Conservation (phyloP, 2,113 vertebrate genomes). For the Pterophyllum scalare region DNA sequence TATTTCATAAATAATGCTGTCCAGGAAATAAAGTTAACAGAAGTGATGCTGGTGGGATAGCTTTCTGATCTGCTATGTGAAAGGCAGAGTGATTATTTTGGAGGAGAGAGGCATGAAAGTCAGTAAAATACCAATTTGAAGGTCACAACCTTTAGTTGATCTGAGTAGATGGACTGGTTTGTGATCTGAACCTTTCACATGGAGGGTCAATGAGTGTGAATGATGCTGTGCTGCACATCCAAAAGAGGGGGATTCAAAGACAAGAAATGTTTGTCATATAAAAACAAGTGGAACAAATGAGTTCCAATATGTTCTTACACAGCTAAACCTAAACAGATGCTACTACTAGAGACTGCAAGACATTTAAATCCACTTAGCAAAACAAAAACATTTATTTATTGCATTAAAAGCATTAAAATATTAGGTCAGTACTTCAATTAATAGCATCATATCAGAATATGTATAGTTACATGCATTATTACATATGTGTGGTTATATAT, state of each 20-base stretch:
- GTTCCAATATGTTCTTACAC: conserved; percentile 5
- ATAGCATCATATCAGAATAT: neutral
- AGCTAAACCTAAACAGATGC: neutral
- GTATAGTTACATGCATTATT: neutral
- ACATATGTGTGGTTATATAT: too few relatives aligned
- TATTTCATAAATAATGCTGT: conserved; percentile 20
- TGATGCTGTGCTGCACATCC: conserved; percentile 7
- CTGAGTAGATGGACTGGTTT: conserved; percentile 62
- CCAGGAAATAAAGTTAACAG: neutral
- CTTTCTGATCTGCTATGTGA: conserved; percentile 45
- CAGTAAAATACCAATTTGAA: conserved; percentile 76
- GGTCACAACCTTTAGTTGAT: conserved; percentile 76
- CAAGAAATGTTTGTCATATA: neutral
- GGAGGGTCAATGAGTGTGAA: conserved; percentile 45
- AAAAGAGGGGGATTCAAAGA: conserved; percentile 30
- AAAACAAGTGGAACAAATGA: conserved; percentile 41
- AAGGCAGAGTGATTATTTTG: conserved; percentile 50
- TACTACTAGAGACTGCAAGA: neutral
- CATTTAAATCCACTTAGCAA: neutral
- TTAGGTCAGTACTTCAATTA: neutral
- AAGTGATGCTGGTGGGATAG: neutral
- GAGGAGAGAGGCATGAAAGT: conserved; percentile 69
- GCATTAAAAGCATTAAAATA: neutral
- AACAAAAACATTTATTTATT: neutral
- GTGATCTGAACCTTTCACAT: conserved; percentile 64